Evolutionary conservation across 2,797 vertebrate genomes (phyloP).

Genomic region (Denticeps clupeoides): DNA sequence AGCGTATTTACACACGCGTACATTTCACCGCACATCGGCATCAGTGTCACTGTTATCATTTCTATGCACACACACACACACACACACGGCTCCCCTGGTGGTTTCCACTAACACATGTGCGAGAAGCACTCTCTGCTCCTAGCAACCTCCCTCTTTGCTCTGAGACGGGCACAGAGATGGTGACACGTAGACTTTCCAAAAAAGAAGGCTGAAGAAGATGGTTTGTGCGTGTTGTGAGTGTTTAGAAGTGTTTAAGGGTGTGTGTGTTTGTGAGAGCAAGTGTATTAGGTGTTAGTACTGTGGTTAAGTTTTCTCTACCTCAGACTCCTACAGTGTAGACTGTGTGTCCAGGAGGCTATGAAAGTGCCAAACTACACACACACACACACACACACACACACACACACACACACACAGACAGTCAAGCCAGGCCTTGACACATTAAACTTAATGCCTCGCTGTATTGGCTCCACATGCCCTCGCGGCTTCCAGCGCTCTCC

Average conservation of each 20-base stretch:
- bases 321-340: neutral
- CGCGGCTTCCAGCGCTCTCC: neutral
- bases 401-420: neutral
- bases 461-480: neutral
- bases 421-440: neutral
- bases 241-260: slow-evolving; percentile 4
- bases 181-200: neutral
- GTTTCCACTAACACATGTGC: slow-evolving; percentile 34
- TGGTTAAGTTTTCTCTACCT: neutral
- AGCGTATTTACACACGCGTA: slow-evolving; percentile 22
- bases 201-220: neutral
- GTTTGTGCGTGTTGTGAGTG: slow-evolving; percentile 18
- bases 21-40: neutral
- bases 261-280: neutral
- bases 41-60: neutral
- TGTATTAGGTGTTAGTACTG: neutral
- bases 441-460: neutral
- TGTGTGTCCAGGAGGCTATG: neutral
- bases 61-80: neutral
- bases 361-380: neutral
- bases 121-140: slow-evolving; percentile 8
- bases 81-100: slow-evolving; percentile 10
- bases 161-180: too few relatives aligned
- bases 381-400: neutral
- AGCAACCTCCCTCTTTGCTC: slow-evolving; percentile 12